Conservation (phyloP, 2,797 vertebrate species). For the Characodon lateralis region DNA sequence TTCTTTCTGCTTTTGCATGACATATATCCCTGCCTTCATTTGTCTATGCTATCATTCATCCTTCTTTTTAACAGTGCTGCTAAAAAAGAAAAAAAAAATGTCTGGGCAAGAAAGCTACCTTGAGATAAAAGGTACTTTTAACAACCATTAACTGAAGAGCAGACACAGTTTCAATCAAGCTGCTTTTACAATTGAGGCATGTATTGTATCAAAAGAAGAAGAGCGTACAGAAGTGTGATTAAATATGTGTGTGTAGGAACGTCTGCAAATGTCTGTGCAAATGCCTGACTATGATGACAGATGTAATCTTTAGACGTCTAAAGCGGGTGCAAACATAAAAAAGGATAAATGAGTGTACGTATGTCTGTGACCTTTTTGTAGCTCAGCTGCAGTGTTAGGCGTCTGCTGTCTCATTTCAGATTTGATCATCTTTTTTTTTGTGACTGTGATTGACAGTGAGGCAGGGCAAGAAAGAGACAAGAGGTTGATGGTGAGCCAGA, state of each 20-base stretch:
- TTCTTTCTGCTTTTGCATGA: conserved; percentile 20
- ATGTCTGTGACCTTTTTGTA: conserved; percentile 2
- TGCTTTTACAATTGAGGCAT: conserved; percentile 31
- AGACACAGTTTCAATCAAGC: conserved; percentile 44
- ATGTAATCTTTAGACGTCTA: conserved; percentile 22
- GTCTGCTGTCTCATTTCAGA: conserved; percentile 34
- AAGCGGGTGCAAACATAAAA: neutral
- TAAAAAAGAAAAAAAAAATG: conserved; percentile 24
- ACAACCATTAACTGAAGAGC: conserved; percentile 52
- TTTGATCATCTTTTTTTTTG: conserved; percentile 33
- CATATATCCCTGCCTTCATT: conserved; percentile 3
- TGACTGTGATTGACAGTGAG: conserved; percentile 50
- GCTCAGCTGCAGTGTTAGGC: conserved; percentile 33
- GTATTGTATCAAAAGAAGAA: conserved; percentile 35
- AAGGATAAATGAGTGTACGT: neutral
- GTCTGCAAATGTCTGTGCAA: conserved; percentile 13
- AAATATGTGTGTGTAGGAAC: conserved; percentile 8
- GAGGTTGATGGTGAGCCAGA: conserved; percentile 46
- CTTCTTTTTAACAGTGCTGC: conserved; percentile 20
- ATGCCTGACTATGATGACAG: conserved; percentile 14
- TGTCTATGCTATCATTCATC: conserved; percentile 18
- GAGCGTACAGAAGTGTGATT: conserved; percentile 3
- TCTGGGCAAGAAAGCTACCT: conserved; percentile 31
- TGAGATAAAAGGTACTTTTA: conserved; percentile 61
- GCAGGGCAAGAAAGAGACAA: conserved; percentile 30